Conservation (phyloP, 2,797 vertebrate genomes). For the Enteromius argenteus region DNA sequence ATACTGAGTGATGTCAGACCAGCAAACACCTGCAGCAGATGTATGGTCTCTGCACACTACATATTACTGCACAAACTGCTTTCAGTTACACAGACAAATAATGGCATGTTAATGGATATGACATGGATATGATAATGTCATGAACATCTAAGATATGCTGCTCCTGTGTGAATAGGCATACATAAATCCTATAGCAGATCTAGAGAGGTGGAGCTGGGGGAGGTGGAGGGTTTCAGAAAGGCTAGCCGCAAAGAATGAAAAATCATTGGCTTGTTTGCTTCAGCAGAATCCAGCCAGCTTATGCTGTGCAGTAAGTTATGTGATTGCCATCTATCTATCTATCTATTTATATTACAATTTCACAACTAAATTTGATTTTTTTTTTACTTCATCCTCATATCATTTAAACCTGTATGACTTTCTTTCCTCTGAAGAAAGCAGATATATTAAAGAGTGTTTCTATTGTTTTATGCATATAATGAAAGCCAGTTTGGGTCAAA, state of each 20-base stretch:
- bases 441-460: background rate
- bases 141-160: background rate
- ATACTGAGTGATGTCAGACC: constrained; percentile 51
- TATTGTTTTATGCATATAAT: background rate
- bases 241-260: background rate
- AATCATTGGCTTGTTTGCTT: background rate
- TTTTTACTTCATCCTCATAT: background rate
- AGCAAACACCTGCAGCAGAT: constrained; percentile 74
- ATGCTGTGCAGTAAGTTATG: background rate
- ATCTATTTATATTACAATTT: no score
- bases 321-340: background rate
- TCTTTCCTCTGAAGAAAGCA: background rate
- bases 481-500: background rate
- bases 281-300: background rate
- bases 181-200: background rate
- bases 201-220: background rate
- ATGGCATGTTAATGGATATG: background rate
- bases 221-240: background rate
- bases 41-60: constrained; percentile 72
- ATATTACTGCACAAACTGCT: constrained; percentile 61
- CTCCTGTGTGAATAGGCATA: background rate
- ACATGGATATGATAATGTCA: no score
- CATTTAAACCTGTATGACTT: background rate
- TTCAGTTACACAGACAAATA: constrained; percentile 61
- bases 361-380: background rate